phyloP scores from a whole-genome alignment of 1,140 invertebrate species.

The Psilanteris sp. region DNA sequence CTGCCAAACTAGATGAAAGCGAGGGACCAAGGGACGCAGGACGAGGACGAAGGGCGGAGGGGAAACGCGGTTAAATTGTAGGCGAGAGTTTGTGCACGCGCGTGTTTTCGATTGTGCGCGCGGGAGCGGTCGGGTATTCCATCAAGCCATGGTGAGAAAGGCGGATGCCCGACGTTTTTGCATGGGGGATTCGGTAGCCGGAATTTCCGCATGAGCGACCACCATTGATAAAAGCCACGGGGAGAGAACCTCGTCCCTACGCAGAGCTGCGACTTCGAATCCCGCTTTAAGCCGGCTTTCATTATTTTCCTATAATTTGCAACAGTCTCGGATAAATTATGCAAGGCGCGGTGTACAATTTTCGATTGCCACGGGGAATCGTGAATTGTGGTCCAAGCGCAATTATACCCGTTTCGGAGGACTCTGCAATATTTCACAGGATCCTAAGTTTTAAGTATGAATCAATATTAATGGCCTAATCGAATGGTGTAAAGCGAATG shows the following conservation, averaged over 20 bases:
- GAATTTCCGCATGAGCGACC: constrained; percentile 78
- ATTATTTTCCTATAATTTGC: constrained; percentile 80
- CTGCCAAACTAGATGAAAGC: constrained; percentile 72
- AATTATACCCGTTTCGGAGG: constrained; percentile 24
- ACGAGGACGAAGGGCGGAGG: background rate
- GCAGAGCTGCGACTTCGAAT: constrained; percentile 73
- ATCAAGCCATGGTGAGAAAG: constrained; percentile 77
- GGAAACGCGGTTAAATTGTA: constrained; percentile 38
- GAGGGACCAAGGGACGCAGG: constrained; percentile 3
- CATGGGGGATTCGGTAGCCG: constrained; percentile 73
- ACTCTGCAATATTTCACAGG: constrained; percentile 22
- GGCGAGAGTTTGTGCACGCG: constrained; percentile 39
- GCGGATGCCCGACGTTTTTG: constrained; percentile 73
- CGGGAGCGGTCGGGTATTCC: constrained; percentile 34
- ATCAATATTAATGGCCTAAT: too few species aligned
- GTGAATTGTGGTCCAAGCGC: constrained; percentile 1
- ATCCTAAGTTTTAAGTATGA: too few species aligned
- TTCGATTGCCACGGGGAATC: constrained; percentile 18
- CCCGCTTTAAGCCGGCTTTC: constrained; percentile 75
- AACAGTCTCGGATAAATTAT: constrained; percentile 69
- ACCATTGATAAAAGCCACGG: constrained; percentile 78
- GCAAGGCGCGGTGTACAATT: constrained; percentile 28
- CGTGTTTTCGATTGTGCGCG: constrained; percentile 56
- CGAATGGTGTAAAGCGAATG: too few species aligned
- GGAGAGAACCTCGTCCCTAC: constrained; percentile 75